These are phyloP conservation scores for Branchellion lobata DNA, from an alignment of 2,888 invertebrate species.

Conservation along the genomic window DNA sequence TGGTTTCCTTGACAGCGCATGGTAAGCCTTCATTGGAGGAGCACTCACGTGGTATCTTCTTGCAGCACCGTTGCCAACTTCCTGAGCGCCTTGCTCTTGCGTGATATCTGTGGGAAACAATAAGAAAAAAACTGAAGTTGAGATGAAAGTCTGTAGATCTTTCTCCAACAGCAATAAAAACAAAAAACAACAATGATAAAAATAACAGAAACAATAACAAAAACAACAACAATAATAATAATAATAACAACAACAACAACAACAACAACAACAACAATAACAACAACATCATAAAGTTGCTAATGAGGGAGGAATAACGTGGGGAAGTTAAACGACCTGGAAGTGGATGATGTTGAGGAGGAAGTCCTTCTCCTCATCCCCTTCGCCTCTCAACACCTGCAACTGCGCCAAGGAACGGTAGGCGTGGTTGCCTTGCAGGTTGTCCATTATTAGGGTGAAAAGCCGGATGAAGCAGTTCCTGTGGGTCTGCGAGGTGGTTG, in stretches of 20 bases:
- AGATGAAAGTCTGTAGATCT: too few relatives aligned
- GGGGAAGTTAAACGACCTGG: slow-evolving; percentile 60
- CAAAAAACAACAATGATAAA: background rate
- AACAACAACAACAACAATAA: too few relatives aligned
- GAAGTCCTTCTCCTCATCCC: slow-evolving; percentile 84
- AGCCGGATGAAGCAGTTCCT: slow-evolving; percentile 75
- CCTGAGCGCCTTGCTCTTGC: slow-evolving; percentile 78
- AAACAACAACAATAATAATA: too few relatives aligned
- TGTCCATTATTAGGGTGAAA: slow-evolving; percentile 71
- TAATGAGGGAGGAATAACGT: too few relatives aligned
- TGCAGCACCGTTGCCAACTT: slow-evolving; percentile 63
- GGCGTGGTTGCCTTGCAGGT: slow-evolving; percentile 46
- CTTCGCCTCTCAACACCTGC: slow-evolving; percentile 55
- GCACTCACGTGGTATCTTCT: background rate
- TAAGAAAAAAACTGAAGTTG: too few relatives aligned
- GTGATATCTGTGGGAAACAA: slow-evolving; percentile 83
- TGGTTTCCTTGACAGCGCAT: too few relatives aligned
- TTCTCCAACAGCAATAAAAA: too few relatives aligned
- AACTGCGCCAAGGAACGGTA: slow-evolving; percentile 50
- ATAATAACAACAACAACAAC: too few relatives aligned
- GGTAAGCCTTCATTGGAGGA: too few relatives aligned
- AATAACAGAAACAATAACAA: background rate
- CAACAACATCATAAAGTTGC: too few relatives aligned
- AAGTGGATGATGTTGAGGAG: slow-evolving; percentile 86
- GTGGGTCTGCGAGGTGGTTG: slow-evolving; percentile 45